Percentiles rank a stretch among this genome's conserved stretches.
phyloP scores from a whole-genome alignment of 2,797 vertebrate genomes.

The Poeciliopsis infans region DNA sequence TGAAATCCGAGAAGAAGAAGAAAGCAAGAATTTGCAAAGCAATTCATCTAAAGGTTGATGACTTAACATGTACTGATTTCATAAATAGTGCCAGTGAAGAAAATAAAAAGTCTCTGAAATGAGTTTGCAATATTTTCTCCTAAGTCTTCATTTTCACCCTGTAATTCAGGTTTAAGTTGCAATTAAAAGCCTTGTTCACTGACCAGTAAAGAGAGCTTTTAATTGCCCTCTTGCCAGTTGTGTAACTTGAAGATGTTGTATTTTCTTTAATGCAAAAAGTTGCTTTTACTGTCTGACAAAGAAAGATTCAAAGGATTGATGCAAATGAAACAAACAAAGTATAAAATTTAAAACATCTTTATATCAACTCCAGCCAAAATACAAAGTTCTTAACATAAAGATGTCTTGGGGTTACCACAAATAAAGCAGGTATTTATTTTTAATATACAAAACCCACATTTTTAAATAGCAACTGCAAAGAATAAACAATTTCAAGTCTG shows the following conservation, averaged over 20 bases:
- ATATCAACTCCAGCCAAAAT: constrained; percentile 80
- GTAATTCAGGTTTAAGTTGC: background rate
- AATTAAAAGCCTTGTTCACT: background rate
- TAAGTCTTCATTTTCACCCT: background rate
- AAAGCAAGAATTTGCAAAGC: background rate
- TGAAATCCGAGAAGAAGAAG: background rate
- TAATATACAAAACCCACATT: constrained; percentile 81
- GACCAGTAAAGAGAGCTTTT: background rate
- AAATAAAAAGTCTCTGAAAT: background rate
- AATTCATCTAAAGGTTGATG: background rate
- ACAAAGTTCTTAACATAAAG: constrained; percentile 76
- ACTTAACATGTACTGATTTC: background rate
- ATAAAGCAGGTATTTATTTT: constrained; percentile 80
- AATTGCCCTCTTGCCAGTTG: background rate
- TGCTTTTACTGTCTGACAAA: background rate
- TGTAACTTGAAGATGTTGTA: background rate
- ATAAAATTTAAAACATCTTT: constrained; percentile 76
- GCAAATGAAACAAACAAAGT: constrained; percentile 39
- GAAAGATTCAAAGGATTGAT: background rate
- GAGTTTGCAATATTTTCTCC: background rate
- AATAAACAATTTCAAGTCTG: constrained; percentile 81
- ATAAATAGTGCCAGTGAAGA: background rate
- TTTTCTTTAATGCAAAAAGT: background rate
- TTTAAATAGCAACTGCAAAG: constrained; percentile 82
- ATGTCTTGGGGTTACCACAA: constrained; percentile 78